Conservation (phyloP, 2,797 vertebrate species). For the Balearica regulorum region DNA sequence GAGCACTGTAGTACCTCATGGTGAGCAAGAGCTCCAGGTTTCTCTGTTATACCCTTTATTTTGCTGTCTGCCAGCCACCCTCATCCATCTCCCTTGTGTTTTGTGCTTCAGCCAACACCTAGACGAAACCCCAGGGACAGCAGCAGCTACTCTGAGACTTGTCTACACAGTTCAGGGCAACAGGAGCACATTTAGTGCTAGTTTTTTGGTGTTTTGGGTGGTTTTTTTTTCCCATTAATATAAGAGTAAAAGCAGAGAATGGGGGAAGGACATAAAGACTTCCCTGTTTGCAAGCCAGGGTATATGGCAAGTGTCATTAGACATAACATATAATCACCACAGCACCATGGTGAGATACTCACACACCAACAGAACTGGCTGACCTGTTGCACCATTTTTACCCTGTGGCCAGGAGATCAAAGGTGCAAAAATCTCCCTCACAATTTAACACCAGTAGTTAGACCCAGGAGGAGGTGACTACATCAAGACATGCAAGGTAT, state of each 20-base stretch:
- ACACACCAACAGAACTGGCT: background rate
- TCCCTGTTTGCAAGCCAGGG: background rate
- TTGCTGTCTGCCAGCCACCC: background rate
- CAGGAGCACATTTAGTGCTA: background rate
- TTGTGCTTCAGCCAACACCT: background rate
- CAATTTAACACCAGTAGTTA: background rate
- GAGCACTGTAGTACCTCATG: background rate
- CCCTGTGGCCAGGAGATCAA: background rate
- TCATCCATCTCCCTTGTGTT: background rate
- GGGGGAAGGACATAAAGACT: background rate
- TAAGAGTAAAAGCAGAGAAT: background rate
- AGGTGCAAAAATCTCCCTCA: background rate
- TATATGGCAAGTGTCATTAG: background rate
- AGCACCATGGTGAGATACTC: background rate
- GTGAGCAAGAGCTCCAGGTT: background rate
- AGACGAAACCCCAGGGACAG: background rate
- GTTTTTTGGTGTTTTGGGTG: background rate
- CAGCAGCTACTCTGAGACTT: background rate
- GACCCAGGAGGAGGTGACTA: background rate
- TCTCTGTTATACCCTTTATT: background rate
- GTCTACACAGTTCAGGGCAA: background rate
- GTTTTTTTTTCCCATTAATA: background rate
- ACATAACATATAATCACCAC: background rate
- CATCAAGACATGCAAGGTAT: accelerated
- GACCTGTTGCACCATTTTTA: background rate